Evolutionary conservation across 2,113 vertebrate species (phyloP).

Genomic region (Cyanoramphus novaezelandiae): DNA sequence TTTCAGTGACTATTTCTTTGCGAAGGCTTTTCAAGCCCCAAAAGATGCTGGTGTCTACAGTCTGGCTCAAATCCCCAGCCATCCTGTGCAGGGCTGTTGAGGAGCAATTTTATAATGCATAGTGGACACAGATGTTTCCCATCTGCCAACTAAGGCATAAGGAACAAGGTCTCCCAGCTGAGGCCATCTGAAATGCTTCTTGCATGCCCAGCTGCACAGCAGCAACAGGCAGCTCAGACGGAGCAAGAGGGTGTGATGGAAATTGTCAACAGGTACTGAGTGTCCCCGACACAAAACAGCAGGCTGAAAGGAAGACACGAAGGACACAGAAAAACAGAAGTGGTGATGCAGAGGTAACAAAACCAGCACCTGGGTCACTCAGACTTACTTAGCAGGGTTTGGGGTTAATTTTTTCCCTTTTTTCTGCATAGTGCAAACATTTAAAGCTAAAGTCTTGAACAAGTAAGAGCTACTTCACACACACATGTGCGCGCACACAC

Average conservation of each 20-base stretch:
- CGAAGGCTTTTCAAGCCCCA: background rate
- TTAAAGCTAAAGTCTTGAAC: background rate
- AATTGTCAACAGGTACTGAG: background rate
- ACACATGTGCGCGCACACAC: background rate
- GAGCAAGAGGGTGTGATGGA: background rate
- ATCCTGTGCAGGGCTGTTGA: background rate
- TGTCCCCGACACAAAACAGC: background rate
- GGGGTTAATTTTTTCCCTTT: accelerated
- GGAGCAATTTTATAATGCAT: background rate
- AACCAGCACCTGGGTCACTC: background rate
- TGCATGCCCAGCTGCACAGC: accelerated
- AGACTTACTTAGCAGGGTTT: background rate
- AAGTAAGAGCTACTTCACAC: background rate
- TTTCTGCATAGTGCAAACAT: background rate
- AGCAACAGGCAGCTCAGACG: background rate
- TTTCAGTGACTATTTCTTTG: background rate
- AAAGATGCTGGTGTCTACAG: background rate
- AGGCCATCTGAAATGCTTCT: background rate
- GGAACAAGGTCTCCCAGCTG: background rate
- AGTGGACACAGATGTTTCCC: background rate
- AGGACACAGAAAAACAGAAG: background rate
- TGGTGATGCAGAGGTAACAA: background rate
- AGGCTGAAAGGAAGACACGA: background rate
- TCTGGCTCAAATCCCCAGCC: background rate
- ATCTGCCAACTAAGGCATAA: background rate